phyloP scores from a whole-genome alignment of 53 echinoderm and acorn worm genomes.

The Temnopleurus reevesii region DNA sequence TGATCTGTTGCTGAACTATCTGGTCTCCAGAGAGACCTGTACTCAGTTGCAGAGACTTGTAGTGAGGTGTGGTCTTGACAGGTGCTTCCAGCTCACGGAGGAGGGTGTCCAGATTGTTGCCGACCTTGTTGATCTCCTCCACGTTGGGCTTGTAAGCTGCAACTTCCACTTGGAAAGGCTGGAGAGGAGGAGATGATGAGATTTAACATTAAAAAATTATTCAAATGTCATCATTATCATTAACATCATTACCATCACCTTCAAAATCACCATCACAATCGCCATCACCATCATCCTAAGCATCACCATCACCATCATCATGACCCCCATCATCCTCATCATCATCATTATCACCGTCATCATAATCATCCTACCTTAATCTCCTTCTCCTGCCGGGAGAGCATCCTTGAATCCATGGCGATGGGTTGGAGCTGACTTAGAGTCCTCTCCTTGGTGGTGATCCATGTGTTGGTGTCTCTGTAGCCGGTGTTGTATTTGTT shows the following conservation, averaged over 20 bases:
- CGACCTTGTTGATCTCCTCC: conserved; percentile 76
- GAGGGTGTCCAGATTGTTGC: conserved; percentile 76
- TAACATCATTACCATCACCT: too few relatives aligned
- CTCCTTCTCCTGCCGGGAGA: conserved; percentile 86
- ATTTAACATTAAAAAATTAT: background rate
- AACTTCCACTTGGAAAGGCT: conserved; percentile 96
- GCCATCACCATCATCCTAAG: background rate
- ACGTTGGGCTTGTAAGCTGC: conserved; percentile 83
- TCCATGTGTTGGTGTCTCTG: conserved; percentile 81
- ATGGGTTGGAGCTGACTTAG: conserved; percentile 90
- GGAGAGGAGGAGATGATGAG: background rate
- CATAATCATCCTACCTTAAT: conserved; percentile 75
- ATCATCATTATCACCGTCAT: background rate
- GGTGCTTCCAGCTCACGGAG: conserved; percentile 80
- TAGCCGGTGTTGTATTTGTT: conserved; percentile 87
- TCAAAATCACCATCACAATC: too few relatives aligned
- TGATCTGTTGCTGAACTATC: conserved; percentile 70
- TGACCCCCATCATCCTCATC: background rate
- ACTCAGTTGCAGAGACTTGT: conserved; percentile 80
- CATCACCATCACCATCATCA: background rate
- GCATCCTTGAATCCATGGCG: conserved; percentile 80
- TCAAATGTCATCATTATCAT: too few relatives aligned
- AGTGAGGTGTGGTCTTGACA: conserved; percentile 82
- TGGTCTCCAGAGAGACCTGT: conserved; percentile 68
- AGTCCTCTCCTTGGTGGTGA: conserved; percentile 90